Percentiles rank a stretch among this genome's conserved stretches.
phyloP scores from a whole-genome alignment of 2,797 vertebrate species.

The Eurystomus glaucurus region DNA sequence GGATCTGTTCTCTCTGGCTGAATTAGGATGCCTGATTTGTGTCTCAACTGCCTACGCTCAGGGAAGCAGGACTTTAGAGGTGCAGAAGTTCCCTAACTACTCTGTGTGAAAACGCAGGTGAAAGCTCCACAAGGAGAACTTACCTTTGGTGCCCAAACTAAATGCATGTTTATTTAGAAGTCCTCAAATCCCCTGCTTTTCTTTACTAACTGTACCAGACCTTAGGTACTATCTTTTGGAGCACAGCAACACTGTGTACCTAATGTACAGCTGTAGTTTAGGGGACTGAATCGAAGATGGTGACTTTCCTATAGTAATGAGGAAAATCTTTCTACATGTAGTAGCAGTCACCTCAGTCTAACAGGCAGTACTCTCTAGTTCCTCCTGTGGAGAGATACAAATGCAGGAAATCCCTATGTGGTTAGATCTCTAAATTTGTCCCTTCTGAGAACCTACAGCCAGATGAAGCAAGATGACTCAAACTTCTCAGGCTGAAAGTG shows the following conservation, averaged over 20 bases:
- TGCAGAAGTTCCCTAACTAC: not conserved
- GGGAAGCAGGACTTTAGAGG: not conserved
- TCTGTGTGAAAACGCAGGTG: not conserved
- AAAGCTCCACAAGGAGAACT: not conserved
- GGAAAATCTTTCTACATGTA: not conserved
- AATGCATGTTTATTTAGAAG: not conserved
- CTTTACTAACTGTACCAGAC: not conserved
- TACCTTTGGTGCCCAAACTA: not conserved
- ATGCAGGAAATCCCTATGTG: not conserved
- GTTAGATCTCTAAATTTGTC: not conserved
- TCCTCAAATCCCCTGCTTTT: not conserved
- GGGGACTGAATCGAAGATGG: rapidly evolving
- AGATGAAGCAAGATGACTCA: not conserved
- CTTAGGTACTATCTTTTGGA: not conserved
- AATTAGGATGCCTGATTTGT: not conserved
- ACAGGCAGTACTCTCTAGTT: not conserved
- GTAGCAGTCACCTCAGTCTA: not conserved
- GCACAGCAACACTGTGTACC: not conserved
- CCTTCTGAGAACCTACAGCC: not conserved
- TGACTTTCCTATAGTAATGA: not conserved
- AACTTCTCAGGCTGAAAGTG: not conserved
- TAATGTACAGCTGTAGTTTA: not conserved
- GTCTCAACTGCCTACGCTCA: not conserved
- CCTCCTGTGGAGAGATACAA: not conserved
- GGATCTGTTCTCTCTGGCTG: not conserved